Evolutionary conservation across 2,797 vertebrate genomes (phyloP).

Genomic region (Esox masquinongy): DNA sequence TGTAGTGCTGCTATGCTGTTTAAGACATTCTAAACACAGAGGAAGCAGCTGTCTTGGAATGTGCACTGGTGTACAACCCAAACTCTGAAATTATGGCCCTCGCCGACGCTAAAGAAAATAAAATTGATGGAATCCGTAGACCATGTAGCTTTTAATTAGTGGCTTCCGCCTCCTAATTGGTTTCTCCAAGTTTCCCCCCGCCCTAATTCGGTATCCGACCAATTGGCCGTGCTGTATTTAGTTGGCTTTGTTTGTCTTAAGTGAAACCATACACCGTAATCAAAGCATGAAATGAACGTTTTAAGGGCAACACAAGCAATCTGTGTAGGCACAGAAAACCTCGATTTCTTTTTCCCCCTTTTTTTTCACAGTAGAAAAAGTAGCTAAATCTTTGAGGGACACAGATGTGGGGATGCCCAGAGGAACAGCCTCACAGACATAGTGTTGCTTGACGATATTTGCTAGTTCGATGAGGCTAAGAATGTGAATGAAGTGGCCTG

Average conservation of each 20-base stretch:
- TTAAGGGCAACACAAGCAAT: slow-evolving; percentile 41
- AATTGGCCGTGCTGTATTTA: slow-evolving; percentile 70
- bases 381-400: not conserved
- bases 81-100: slow-evolving; percentile 68
- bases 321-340: slow-evolving; percentile 35
- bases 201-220: slow-evolving; percentile 65
- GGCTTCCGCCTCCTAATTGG: slow-evolving; percentile 80
- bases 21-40: slow-evolving; percentile 57
- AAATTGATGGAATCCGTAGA: slow-evolving; percentile 77
- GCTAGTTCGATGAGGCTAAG: not conserved
- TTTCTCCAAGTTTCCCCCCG: slow-evolving; percentile 59
- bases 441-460: not conserved
- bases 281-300: slow-evolving; percentile 60
- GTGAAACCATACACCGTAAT: slow-evolving; percentile 72
- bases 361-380: not conserved
- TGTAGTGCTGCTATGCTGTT: slow-evolving; percentile 57
- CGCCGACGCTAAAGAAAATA: slow-evolving; percentile 72
- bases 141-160: slow-evolving; percentile 81
- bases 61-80: slow-evolving; percentile 54
- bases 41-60: slow-evolving; percentile 64
- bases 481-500: not conserved
- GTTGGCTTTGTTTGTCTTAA: slow-evolving; percentile 72
- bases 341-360: not conserved
- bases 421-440: not conserved
- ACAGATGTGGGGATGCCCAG: not conserved